Evolutionary conservation across 2,113 vertebrate genomes (phyloP), one percentile per base, ranked within the genome.

Genomic region (Diglossa brunneiventris): DNA sequence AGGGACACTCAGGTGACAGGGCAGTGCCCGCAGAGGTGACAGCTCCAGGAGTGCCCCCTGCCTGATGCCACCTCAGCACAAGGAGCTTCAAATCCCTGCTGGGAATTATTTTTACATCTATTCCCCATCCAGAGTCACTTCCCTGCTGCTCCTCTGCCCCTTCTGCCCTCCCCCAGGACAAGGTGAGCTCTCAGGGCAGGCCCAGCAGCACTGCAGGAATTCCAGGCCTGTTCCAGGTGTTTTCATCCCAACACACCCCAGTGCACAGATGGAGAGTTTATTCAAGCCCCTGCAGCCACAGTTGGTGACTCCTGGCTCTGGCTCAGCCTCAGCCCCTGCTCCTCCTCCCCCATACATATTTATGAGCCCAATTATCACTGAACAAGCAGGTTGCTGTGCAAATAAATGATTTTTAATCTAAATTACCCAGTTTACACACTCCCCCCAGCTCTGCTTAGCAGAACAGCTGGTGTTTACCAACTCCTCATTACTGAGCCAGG

Each of bases 401-500:
- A 94, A 96, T 79, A 85, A 92, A 76, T 74, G 16, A 76, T 59
- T 93, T 90, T 96, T 92, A 88, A 91, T 96, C 74, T 90, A 90
- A 92, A 96, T 93, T 69, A 50, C 63, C 85, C 87, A 37, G 70
- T 94, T 94, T 92, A 80, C 64, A 86, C 61, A 91, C 55, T 90
- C n/a, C 33, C 68, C 59, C 55, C 78, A 86, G 78, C 78, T 94
- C 96, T 93, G 94, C 79, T 67, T 33, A 87, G 78, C 87, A 77
- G 78, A 95, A 70, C 96, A 94, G 94, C 95, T 96, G 92, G 67
- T 90, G 91, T 95, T 97, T 96, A 92, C 91, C 90, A 85, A 69
- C 84, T 52, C 58, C 63, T 95, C 70, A 47, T 90, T 83, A 82
- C 50, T 10, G 10, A 28, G 13, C 55, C 87, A 80, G 66, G 77